Conservation (phyloP, 2,888 invertebrate species). For the Mythimna loreyi region DNA sequence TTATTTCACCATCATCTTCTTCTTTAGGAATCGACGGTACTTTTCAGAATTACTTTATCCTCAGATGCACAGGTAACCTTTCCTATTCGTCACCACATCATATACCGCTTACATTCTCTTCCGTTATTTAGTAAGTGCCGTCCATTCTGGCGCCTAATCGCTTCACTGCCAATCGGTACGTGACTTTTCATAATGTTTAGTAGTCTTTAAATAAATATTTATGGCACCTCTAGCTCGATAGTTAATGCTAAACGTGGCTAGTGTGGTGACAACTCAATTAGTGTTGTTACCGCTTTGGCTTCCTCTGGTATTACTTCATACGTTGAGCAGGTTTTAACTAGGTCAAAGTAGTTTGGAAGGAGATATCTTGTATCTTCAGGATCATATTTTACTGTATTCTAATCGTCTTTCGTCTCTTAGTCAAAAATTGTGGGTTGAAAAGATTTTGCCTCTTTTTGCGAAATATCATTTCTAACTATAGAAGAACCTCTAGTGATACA, state of each 20-base stretch:
- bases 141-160: constrained; percentile 32
- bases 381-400: background rate
- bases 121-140: constrained; percentile 19
- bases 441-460: background rate
- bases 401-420: too few species aligned
- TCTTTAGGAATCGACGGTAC: background rate
- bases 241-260: constrained; percentile 45
- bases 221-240: constrained; percentile 31
- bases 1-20: background rate
- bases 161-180: constrained; percentile 18
- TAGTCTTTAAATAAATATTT: constrained; percentile 45
- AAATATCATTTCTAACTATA: background rate
- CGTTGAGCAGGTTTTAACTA: constrained; percentile 28
- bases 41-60: background rate
- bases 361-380: background rate
- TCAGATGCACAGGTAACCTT: background rate
- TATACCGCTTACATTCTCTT: constrained; percentile 3
- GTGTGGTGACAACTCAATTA: constrained; percentile 54
- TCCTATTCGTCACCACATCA: background rate
- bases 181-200: constrained; percentile 43
- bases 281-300: constrained; percentile 49
- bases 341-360: constrained; percentile 5
- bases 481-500: background rate
- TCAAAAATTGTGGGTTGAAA: background rate
- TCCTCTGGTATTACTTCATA: constrained; percentile 32